phyloP scores from a whole-genome alignment of 2,888 invertebrate species.

The Acanthosepion esculentum region DNA sequence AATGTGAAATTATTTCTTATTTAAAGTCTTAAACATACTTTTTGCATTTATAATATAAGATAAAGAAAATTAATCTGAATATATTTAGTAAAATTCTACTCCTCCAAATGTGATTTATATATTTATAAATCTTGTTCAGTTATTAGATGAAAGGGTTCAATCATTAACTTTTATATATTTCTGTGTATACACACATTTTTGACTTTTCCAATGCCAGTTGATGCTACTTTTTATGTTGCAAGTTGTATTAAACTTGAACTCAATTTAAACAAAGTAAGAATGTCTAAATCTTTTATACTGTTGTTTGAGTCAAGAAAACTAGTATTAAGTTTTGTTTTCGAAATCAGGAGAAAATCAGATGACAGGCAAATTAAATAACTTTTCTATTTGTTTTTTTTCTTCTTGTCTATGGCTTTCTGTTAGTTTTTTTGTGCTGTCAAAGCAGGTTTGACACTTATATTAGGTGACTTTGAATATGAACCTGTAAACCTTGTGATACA shows the following conservation, averaged over 20 bases:
- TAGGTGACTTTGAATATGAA: not conserved
- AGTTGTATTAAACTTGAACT: not conserved
- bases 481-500: constrained; percentile 34
- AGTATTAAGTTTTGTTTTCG: not conserved
- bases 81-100: too few relatives aligned
- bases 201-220: not conserved
- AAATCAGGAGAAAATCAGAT: not conserved
- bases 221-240: not conserved
- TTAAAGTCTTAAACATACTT: not conserved
- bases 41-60: not conserved
- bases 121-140: too few relatives aligned
- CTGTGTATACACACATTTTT: not conserved
- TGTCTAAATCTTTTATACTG: not conserved
- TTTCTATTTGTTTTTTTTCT: not conserved
- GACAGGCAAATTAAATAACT: not conserved
- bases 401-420: not conserved
- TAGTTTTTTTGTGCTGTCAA: not conserved
- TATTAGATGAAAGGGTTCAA: too few relatives aligned
- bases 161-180: too few relatives aligned
- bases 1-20: too few relatives aligned
- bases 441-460: not conserved
- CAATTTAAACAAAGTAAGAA: not conserved
- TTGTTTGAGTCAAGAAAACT: not conserved
- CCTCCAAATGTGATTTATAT: too few relatives aligned
- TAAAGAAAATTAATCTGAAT: not conserved